Evolutionary conservation across 2,797 vertebrate genomes (phyloP).

Genomic region (Anomalospiza imberbis): DNA sequence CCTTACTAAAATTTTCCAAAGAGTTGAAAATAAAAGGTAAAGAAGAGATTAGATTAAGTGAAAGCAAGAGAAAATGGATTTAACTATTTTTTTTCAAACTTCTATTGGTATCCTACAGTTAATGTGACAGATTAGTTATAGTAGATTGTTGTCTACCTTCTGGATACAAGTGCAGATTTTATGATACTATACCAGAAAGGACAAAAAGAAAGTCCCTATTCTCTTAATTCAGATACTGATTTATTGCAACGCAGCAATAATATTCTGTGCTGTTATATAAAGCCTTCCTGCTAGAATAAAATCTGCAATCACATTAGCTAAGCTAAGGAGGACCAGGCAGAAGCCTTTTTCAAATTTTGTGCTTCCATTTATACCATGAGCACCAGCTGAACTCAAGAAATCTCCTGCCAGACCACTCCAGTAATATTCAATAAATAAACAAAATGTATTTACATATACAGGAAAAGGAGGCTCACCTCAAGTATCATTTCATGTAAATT

Average conservation of each 20-base stretch:
- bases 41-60: neutral
- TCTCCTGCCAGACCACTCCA: neutral
- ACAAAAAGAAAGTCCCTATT: neutral
- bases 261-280: neutral
- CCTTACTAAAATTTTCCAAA: neutral
- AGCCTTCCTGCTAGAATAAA: neutral
- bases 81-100: neutral
- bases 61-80: neutral
- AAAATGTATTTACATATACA: neutral
- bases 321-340: neutral
- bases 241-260: neutral
- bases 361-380: neutral
- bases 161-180: neutral
- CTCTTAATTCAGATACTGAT: neutral
- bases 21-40: neutral
- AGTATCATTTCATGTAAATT: neutral
- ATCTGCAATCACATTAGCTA: neutral
- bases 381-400: neutral
- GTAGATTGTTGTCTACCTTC: neutral
- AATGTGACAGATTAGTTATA: neutral
- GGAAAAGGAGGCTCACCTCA: neutral
- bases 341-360: neutral
- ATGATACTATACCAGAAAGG: neutral
- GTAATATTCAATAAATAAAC: neutral
- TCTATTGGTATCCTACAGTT: neutral